Conservation (phyloP, 1,140 invertebrate genomes). For the Atopsyche davidsoni region DNA sequence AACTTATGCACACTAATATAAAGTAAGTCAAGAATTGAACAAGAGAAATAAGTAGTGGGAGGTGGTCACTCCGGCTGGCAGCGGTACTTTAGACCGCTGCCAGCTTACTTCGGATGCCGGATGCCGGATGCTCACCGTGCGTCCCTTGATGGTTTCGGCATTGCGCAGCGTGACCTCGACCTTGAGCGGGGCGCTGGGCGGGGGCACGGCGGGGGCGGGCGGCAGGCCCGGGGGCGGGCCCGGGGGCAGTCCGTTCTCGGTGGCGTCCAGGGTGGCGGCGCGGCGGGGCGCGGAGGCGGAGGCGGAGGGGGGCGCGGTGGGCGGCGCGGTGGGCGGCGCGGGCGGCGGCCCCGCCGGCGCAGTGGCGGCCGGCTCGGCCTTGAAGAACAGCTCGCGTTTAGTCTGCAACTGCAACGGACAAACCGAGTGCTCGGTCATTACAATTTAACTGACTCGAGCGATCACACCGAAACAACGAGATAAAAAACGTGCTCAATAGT, state of each 20-base stretch:
- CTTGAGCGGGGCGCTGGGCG: conserved; percentile 36
- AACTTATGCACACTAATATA: too few species aligned
- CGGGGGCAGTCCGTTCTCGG: conserved; percentile 43
- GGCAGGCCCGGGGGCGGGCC: conserved; percentile 38
- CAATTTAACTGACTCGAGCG: background rate
- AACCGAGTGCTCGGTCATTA: conserved; percentile 10
- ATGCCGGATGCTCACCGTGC: background rate
- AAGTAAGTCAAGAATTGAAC: too few species aligned
- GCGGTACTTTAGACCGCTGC: too few species aligned
- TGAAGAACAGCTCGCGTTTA: conserved; percentile 74
- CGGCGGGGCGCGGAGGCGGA: conserved; percentile 39
- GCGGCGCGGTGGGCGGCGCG: conserved; percentile 37
- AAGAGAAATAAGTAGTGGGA: too few species aligned
- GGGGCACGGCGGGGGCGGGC: conserved; percentile 36
- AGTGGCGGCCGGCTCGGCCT: conserved; percentile 46
- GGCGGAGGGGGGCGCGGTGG: conserved; percentile 38
- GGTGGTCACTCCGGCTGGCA: too few species aligned
- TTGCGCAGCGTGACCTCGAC: conserved; percentile 31
- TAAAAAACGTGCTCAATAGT: too few species aligned
- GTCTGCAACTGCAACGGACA: conserved; percentile 61
- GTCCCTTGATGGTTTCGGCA: conserved; percentile 29
- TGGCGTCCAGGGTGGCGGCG: conserved; percentile 37
- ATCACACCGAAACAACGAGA: too few species aligned
- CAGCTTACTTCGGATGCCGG: too few species aligned
- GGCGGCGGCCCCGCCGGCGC: conserved; percentile 26